Base-by-base conservation (phyloP, 2,797 vertebrate genomes). In the Pipistrellus kuhlii region DNA sequence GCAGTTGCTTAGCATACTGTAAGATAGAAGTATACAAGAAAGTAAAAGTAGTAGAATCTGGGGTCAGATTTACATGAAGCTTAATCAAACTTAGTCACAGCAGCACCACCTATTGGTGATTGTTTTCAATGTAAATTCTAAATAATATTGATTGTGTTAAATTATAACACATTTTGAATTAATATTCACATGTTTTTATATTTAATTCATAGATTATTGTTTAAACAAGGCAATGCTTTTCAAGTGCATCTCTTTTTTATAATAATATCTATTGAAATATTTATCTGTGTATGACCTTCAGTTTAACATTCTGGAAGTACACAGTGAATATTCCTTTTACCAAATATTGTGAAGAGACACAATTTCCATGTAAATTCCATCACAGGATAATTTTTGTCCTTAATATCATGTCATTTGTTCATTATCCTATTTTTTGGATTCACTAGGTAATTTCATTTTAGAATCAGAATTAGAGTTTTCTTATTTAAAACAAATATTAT, bases 81-180 rank as follows among this genome's bases (percentile, higher is more conserved):
- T 95, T 92, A 95, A 83, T 92, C 90, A 92, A 93, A 95, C 51
- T 82, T 57, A 92, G 89, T 97, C 93, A 85, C 95, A 96, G 76
- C 83, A 97, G 95, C 96, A 87, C 95, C 95, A 97, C 85, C 95
- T 97, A 97, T 94, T 93, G 96, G 90, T 84, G 14, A 44, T n/a
- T 80, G 51, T 86, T 71, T 85, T 94, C 75, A 90, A 18, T 57
- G 3, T 46, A 55, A 81, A 8, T 95, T 83, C 6, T 69, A 93
- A 87, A 85, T 75, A 84, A n/a, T 35, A 62, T 11, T 69, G 30
- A 21, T 18, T 89, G 12, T 44, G 0, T 55, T 69, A 75, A 87
- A 5, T 80, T 75, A 89, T 18, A 62, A 20, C 55, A 35, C 3
- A 71, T 86, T 96, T 87, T 75, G 4, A 93, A 80, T 78, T 71